A percentile compares a stretch with the other conserved stretches of the same genome.
phyloP scores from a whole-genome alignment of 2,797 vertebrate species.

The Tadarida brasiliensis region DNA sequence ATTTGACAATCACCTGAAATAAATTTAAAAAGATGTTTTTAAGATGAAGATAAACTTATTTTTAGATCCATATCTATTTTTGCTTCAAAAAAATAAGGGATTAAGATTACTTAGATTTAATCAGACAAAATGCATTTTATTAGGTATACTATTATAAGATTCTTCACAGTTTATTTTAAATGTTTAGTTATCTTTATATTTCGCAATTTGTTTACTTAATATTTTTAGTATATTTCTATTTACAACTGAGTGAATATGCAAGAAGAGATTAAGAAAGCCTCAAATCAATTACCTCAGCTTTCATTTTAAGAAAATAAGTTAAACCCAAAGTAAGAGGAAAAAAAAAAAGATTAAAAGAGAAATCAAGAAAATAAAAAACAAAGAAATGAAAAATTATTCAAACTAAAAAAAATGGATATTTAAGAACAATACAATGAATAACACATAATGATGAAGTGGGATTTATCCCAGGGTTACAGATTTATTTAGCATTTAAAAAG shows the following conservation, averaged over 20 bases:
- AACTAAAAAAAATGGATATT: background rate
- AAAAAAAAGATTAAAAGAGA: background rate
- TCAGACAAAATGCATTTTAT: background rate
- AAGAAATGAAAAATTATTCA: background rate
- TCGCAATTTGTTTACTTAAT: background rate
- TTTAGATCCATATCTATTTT: background rate
- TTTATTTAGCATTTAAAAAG: background rate
- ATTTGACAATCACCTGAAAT: conserved; percentile 96
- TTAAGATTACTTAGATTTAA: background rate
- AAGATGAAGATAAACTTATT: background rate
- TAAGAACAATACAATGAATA: background rate
- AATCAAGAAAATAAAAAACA: background rate
- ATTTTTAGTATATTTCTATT: background rate
- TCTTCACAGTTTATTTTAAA: background rate
- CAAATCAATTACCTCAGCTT: background rate
- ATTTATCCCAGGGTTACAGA: background rate
- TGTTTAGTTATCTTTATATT: background rate
- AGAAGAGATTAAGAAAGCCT: background rate
- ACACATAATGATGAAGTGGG: background rate
- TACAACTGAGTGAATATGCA: background rate
- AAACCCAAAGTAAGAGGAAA: background rate
- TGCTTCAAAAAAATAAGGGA: background rate
- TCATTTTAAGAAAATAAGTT: background rate
- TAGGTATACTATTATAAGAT: background rate
- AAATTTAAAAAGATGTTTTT: conserved; percentile 49